Base-by-base conservation (phyloP, 2,888 invertebrate genomes). In the Bellardia bayeri region DNA sequence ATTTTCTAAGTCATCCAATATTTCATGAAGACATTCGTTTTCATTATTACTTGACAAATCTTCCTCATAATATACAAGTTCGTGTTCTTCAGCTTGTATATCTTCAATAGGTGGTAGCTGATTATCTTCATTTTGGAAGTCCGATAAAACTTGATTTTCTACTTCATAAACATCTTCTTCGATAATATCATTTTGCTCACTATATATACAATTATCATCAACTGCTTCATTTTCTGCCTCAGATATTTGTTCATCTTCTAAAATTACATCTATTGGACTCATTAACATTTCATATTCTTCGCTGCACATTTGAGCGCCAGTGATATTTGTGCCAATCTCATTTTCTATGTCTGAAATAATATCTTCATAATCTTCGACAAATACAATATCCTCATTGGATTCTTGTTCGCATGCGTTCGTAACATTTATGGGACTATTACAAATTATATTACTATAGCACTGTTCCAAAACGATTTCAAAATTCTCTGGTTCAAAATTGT, bases 11-110 rank as follows among this genome's bases (percentile, higher is more conserved):
- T 45, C 5, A 49, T 7, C 3, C 1, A 8, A 8, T 16, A 30
- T 54, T 61, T 56, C 37, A 42, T 30, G 54, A 45, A 6, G 0
- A 8, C 42, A 7, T 45, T 54, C 23, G 3, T 23, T 51, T n/a
- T 11, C 58, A 30, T 80, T 16, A 61, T 8, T 23, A 9, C 23
- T 30, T 14, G n/a, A 9, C 23, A 13, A 11, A 2, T 42, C 63
- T 13, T 51, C 45, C 8, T 81, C 85, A 63, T 78, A 14, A 51
- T 49, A 66, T 8, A 37, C 40, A 63, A 61, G 51, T 0, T 30
- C 82, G 11, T 51, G 13, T 49, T 68, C 49, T 68, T 82, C 45
- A 13, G 68, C 13, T 33, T 58, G 13, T 30, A 78, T 4, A 6
- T 68, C 64, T 30, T 45, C 61, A 9, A 63, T 13, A 16, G 30